Evolutionary conservation across 2,888 invertebrate genomes (phyloP), one percentile per base, ranked within the genome.

Genomic region (Parascotia fuliginaria): DNA sequence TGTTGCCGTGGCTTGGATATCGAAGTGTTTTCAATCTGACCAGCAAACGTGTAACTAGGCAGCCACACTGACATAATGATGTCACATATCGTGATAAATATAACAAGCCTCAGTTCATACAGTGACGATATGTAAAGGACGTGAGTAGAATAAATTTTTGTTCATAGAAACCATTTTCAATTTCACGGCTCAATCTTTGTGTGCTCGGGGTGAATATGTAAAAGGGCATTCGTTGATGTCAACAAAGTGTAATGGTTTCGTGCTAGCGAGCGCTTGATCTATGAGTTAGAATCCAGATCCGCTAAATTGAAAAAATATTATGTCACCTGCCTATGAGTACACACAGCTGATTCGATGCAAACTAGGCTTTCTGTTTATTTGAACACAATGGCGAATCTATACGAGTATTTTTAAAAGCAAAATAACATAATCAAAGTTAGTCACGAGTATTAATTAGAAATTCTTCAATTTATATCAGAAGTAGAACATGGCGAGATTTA

Each of bases 171-270:
- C 85, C 85, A 89, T 89, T 90, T 91, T 89, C 90, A 90, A 90
- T 91, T 91, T 89, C 86, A 91, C 85, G 86, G 87, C 88, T 90
- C 90, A 91, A 90, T 91, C 89, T 89, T 89, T 90, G 87, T 88
- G 82, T 87, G 88, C 83, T 85, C 85, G 87, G 87, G 85, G 87
- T 87, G 89, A 89, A 91, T 91, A 89, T 89, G 85, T 89, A 88
- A 89, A 88, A 85, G 83, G 87, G 85, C 87, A 88, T 87, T 87
- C 86, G 86, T 89, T 87, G 89, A 81, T 88, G 89, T 89, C 88
- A 90, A 90, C 86, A 88, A 83, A 88, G 85, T 88, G 87, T 89
- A 89, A 89, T 89, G 87, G 89, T 89, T 89, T 87, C 85, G 85
- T 85, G 88, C 83, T 85, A 73, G 80, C 76, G 79, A 77, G 75